A percentile compares a stretch with the other conserved stretches of the same genome.
These are phyloP conservation scores for Amphipyra tragopoginis DNA, from an alignment of 2,888 invertebrate species.

Conservation along the genomic window DNA sequence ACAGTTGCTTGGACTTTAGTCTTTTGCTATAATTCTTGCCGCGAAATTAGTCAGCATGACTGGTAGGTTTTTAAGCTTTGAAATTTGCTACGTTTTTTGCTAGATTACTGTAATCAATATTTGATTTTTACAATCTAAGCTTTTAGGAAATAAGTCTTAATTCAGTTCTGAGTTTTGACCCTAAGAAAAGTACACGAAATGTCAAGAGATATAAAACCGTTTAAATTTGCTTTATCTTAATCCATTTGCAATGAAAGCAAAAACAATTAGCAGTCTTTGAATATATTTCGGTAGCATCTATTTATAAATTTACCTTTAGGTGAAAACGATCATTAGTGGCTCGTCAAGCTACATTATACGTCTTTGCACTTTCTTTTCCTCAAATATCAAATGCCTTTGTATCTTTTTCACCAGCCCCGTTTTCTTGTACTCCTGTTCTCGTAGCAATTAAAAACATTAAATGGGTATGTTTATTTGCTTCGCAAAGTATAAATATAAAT, in stretches of 20 bases:
- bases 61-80: conserved; percentile 6
- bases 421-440: conserved; percentile 21
- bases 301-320: background rate
- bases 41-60: conserved; percentile 29
- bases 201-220: background rate
- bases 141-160: background rate
- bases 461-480: conserved; percentile 12
- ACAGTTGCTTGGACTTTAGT: conserved; percentile 34
- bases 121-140: conserved; percentile 3
- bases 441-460: conserved; percentile 16
- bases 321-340: conserved; percentile 19
- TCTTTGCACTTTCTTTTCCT: conserved; percentile 31
- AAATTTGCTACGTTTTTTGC: conserved; percentile 2
- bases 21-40: conserved; percentile 13
- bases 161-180: background rate
- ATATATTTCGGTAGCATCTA: background rate
- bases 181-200: background rate
- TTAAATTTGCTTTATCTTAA: background rate
- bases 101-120: conserved; percentile 15
- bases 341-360: conserved; percentile 2
- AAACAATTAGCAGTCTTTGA: background rate
- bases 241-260: background rate
- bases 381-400: conserved; percentile 13
- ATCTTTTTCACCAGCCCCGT: conserved; percentile 9
- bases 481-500: conserved; percentile 21